phyloP scores from a whole-genome alignment of 2,113 vertebrate species.

The Anguilla rostrata region DNA sequence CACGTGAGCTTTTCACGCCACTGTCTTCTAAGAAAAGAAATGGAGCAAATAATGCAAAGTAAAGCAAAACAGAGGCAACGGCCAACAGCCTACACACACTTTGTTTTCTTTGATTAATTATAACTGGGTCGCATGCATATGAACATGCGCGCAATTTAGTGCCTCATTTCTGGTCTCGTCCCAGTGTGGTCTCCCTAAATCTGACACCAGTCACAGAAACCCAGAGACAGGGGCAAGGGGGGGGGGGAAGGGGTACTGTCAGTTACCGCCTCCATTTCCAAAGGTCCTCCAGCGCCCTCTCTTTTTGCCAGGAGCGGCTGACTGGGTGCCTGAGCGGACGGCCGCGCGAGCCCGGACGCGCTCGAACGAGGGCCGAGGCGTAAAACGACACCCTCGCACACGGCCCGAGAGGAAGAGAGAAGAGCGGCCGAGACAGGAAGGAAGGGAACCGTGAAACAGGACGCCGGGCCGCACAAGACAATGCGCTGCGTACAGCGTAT shows the following conservation, averaged over 20 bases:
- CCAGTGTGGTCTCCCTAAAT: constrained; percentile 8
- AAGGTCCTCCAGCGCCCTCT: constrained; percentile 46
- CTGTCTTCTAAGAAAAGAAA: no score
- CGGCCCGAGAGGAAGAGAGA: background rate
- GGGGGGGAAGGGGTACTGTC: constrained; percentile 17
- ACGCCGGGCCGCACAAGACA: background rate
- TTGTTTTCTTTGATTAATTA: no score
- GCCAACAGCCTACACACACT: background rate
- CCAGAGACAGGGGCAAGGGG: background rate
- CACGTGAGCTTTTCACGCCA: no score
- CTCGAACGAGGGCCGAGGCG: constrained; percentile 29
- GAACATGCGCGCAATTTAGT: background rate
- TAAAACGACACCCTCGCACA: background rate
- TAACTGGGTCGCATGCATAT: no score
- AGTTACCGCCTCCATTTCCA: constrained; percentile 51
- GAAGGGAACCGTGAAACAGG: background rate
- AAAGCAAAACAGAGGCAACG: no score
- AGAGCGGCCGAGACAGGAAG: background rate
- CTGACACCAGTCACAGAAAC: background rate
- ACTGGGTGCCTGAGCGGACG: constrained; percentile 46
- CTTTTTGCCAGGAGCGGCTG: constrained; percentile 45
- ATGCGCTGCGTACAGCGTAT: background rate
- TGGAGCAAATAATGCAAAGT: no score
- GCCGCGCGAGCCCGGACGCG: constrained; percentile 51
- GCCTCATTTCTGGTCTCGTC: background rate